Conservation (phyloP, 37 sponge, comb jelly and placozoan species). For the Axinella damicornis region DNA sequence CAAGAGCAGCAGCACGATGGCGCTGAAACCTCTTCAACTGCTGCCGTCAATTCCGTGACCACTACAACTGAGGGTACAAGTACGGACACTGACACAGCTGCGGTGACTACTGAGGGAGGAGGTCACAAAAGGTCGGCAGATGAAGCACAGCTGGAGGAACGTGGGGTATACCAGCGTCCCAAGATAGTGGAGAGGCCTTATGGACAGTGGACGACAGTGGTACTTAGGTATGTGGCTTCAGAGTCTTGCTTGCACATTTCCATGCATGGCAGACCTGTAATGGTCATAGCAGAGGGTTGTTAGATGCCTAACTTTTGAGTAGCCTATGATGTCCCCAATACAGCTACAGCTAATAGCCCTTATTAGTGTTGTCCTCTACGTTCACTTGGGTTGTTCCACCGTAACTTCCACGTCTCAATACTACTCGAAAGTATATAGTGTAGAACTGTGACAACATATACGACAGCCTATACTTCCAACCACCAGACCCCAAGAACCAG, state of each 20-base stretch:
- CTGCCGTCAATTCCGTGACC: not conserved
- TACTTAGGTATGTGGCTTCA: constrained; percentile 7
- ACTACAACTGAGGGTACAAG: not conserved
- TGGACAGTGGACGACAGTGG: constrained; percentile 75
- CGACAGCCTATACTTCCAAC: not conserved
- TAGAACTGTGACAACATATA: too few species aligned
- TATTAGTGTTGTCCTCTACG: too few species aligned
- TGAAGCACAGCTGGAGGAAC: not conserved
- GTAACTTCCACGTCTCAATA: too few species aligned
- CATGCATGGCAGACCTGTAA: too few species aligned
- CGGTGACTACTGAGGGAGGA: not conserved
- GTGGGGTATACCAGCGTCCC: constrained; percentile 3
- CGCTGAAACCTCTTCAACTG: not conserved
- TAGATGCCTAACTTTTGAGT: too few species aligned
- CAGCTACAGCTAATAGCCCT: too few species aligned
- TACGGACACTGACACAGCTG: not conserved
- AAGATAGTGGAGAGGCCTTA: constrained; percentile 52
- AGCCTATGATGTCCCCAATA: too few species aligned
- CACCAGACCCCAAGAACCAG: not conserved
- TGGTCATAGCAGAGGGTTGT: too few species aligned
- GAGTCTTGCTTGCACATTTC: too few species aligned
- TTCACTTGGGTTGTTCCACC: too few species aligned
- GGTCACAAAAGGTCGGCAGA: constrained; percentile 30
- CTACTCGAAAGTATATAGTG: too few species aligned
- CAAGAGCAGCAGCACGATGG: not conserved